A percentile compares a stretch with the other conserved stretches of the same genome.
phyloP scores from a whole-genome alignment of 2,113 vertebrate genomes.

The Passer domesticus region DNA sequence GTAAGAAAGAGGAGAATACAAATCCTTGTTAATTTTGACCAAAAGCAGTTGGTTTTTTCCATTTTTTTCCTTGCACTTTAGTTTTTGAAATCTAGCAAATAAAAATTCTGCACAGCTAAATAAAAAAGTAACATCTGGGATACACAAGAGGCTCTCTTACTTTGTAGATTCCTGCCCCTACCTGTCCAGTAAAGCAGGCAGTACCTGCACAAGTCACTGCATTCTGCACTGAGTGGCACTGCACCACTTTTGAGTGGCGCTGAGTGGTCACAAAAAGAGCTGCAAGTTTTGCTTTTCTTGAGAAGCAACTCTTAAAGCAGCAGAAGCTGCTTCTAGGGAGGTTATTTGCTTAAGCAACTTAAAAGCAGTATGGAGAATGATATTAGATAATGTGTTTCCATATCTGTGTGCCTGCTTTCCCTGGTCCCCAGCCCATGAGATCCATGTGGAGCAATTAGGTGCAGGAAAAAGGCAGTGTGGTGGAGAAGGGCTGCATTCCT shows the following conservation, averaged over 20 bases:
- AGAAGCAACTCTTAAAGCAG: neutral
- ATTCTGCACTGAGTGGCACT: neutral
- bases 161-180: neutral
- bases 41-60: neutral
- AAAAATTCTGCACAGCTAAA: neutral
- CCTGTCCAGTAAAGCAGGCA: neutral
- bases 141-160: neutral
- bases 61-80: neutral
- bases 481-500: neutral
- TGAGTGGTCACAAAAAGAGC: neutral
- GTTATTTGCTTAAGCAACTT: neutral
- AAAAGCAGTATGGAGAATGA: neutral
- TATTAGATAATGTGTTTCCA: neutral
- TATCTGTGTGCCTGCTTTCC: neutral
- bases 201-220: neutral
- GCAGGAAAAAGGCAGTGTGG: neutral
- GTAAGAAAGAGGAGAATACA: neutral
- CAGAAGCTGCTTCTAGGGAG: neutral
- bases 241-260: neutral
- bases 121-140: neutral
- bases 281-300: neutral
- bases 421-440: rapidly evolving
- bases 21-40: neutral
- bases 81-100: neutral
- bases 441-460: neutral